Conservation (phyloP, 1,140 invertebrate species). For the Meloidogyne chitwoodi region DNA sequence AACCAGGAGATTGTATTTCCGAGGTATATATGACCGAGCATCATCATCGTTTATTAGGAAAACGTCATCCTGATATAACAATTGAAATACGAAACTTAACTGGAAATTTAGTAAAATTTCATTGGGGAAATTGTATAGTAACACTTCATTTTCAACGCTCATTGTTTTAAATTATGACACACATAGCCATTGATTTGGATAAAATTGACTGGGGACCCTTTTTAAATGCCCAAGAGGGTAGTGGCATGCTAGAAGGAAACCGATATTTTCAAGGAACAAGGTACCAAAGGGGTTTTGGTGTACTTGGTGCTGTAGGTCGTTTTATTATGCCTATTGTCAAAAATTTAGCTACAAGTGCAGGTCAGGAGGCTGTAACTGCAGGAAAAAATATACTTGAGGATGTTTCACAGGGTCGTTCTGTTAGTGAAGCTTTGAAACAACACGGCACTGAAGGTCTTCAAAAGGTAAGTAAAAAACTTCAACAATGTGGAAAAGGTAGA, state of each 20-base stretch:
- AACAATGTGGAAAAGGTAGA: too few species aligned
- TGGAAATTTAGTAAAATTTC: background rate
- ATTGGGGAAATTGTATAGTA: background rate
- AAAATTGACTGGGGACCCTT: background rate
- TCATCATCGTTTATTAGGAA: too few species aligned
- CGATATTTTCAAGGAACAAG: conserved; percentile 2
- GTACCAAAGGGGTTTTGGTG: background rate
- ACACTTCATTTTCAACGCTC: conserved; percentile 5
- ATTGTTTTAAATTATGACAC: conserved; percentile 15
- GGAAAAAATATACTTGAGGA: background rate
- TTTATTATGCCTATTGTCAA: conserved; percentile 6
- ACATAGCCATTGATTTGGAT: background rate
- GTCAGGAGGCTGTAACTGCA: background rate
- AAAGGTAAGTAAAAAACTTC: too few species aligned
- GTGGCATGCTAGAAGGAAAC: background rate
- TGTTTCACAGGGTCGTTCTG: too few species aligned
- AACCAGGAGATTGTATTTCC: background rate
- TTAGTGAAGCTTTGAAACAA: too few species aligned
- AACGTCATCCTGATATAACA: background rate
- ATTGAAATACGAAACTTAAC: conserved; percentile 6
- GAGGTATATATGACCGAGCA: conserved; percentile 1
- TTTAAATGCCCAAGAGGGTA: background rate
- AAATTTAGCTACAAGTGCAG: background rate
- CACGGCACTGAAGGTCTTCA: too few species aligned
- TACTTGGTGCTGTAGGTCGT: background rate